Conservation (phyloP, 2,113 vertebrate species). For the Formicarius rufipectus region DNA sequence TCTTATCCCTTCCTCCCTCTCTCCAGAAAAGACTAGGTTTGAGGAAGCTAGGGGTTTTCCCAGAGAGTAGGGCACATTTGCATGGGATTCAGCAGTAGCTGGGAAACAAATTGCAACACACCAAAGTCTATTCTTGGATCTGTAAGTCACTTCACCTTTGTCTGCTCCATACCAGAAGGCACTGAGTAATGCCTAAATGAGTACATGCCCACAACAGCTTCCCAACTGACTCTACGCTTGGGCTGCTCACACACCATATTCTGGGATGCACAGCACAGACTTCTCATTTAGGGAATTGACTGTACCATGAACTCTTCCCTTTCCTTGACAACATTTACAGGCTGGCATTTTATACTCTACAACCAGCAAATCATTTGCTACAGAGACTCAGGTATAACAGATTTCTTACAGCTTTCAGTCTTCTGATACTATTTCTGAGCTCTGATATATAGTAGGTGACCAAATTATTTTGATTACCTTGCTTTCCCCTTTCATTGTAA, state of each 20-base stretch:
- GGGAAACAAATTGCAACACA: neutral
- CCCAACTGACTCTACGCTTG: neutral
- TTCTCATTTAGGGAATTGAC: neutral
- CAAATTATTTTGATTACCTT: neutral
- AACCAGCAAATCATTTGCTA: neutral
- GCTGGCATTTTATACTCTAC: neutral
- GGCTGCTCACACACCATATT: neutral
- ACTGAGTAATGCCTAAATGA: neutral
- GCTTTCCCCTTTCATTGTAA: neutral
- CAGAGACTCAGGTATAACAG: fast-evolving
- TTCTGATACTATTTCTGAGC: neutral
- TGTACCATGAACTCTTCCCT: neutral
- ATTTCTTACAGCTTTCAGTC: neutral
- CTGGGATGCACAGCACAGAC: neutral
- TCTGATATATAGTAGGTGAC: neutral
- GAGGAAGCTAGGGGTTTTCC: neutral
- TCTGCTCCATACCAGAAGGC: neutral
- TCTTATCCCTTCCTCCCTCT: neutral
- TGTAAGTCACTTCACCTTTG: neutral
- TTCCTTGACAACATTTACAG: neutral
- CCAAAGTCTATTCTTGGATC: neutral
- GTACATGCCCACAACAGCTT: neutral
- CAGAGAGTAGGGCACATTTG: neutral
- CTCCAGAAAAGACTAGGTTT: neutral
- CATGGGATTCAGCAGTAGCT: neutral